These are phyloP conservation scores for Danio albolineatus DNA, from an alignment of 2,797 vertebrate species.

Conservation along the genomic window DNA sequence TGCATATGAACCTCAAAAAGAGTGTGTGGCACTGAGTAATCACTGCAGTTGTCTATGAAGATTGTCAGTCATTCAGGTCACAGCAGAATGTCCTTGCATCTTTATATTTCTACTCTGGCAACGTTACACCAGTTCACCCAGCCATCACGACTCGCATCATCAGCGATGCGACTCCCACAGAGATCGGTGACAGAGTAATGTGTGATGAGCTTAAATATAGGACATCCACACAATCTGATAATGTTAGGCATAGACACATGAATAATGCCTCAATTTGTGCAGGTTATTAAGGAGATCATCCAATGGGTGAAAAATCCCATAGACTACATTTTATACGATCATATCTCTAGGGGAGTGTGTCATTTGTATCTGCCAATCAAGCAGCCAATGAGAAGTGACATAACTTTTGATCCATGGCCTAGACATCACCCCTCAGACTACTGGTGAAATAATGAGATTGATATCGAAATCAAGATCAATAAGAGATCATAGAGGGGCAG, in stretches of 20 bases:
- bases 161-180: not conserved
- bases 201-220: slow-evolving; percentile 2
- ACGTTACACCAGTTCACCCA: not conserved
- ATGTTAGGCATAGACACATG: not conserved
- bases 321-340: no score
- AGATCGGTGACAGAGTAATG: not conserved
- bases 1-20: slow-evolving; percentile 15
- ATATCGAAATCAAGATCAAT: no score
- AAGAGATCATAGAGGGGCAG: no score
- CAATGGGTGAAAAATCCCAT: no score
- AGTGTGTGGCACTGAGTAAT: not conserved
- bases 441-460: not conserved
- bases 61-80: slow-evolving; percentile 18
- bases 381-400: no score
- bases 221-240: not conserved
- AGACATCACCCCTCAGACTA: not conserved
- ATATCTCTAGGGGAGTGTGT: no score
- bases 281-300: no score
- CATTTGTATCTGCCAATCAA: no score
- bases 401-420: not conserved
- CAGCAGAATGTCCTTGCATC: slow-evolving; percentile 5
- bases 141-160: not conserved
- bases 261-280: no score
- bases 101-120: slow-evolving; percentile 4
- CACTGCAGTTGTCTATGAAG: slow-evolving; percentile 13